These are phyloP conservation scores for Eueremaeus valkanovi DNA, from an alignment of 2,888 invertebrate species.

Conservation along the genomic window DNA sequence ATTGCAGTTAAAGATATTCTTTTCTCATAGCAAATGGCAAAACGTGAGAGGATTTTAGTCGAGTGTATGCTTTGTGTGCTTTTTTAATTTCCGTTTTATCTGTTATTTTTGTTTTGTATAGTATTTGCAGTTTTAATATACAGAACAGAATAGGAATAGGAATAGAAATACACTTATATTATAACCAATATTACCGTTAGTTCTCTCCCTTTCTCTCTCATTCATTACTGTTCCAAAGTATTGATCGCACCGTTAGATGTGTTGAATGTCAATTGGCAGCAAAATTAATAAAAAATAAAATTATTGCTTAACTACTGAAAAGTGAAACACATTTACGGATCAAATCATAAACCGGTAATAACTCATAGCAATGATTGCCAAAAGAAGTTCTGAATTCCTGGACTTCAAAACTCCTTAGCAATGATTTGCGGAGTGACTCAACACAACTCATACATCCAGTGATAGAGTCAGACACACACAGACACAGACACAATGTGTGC, in stretches of 20 bases:
- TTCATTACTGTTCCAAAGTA: neutral
- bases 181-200: neutral
- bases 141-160: neutral
- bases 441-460: too few species aligned
- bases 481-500: slow-evolving; percentile 5
- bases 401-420: neutral
- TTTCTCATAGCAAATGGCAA: slow-evolving; percentile 17
- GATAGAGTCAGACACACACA: too few species aligned
- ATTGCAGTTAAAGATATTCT: slow-evolving; percentile 13
- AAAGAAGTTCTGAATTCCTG: neutral
- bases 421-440: neutral
- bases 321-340: neutral
- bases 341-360: neutral
- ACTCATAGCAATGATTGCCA: neutral
- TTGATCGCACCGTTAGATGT: slow-evolving; percentile 4
- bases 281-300: slow-evolving; percentile 15
- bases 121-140: slow-evolving; percentile 22
- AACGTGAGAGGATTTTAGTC: slow-evolving; percentile 26
- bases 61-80: slow-evolving; percentile 16
- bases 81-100: slow-evolving; percentile 32
- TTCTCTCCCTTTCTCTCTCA: neutral
- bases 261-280: neutral
- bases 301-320: neutral
- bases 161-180: neutral
- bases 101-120: slow-evolving; percentile 22